Base-by-base conservation (phyloP, 2,888 invertebrate genomes). In the Lycaena phlaeas region DNA sequence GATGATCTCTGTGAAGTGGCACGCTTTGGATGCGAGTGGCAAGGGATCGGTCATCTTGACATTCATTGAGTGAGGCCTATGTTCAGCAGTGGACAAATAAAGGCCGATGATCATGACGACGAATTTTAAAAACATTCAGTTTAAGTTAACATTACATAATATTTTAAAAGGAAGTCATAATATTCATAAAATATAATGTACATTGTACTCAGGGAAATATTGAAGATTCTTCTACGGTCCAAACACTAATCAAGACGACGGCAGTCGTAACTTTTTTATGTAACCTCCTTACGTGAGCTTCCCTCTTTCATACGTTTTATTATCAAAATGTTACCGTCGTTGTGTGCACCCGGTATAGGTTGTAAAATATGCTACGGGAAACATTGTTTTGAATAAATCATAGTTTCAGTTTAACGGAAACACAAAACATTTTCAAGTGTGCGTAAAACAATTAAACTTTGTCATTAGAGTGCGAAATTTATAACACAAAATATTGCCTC, bases 201-300 rank as follows among this genome's bases (percentile, higher is more conserved):
- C 10, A 9, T n/a, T 26, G 14, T 2, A 11, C 17, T 26, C 15
- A 25, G 25, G 30, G 14, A 31, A 30, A 39, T 31, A 31, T 31
- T 34, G 12, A 34, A 34, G 11, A 15, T 18, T 12, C 6, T 39
- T 26, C 39, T 14, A 25, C 14, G 39, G 39, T 26, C 27, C 34
- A 40, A 49, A 41, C 27, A 40, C 42, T 49, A 47, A 47, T 49
- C 47, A 47, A 47, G 43, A 44, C 42, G 41, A 47, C 38, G 38
- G 22, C 15, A 45, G 45, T 49, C 49, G 47, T 49, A 49, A 49
- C 38, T 42, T 49, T 49, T 49, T 45, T 47, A 49, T 45, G 37
- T 39, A 26, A 30, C 31, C 30, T 31, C 39, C 31, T 15, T 30
- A 39, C 39, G 31, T 26, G 39, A 22, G 39, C 30, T 39, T 25